Conservation (phyloP, 1,140 invertebrate genomes). For the Bombus vancouverensis region DNA sequence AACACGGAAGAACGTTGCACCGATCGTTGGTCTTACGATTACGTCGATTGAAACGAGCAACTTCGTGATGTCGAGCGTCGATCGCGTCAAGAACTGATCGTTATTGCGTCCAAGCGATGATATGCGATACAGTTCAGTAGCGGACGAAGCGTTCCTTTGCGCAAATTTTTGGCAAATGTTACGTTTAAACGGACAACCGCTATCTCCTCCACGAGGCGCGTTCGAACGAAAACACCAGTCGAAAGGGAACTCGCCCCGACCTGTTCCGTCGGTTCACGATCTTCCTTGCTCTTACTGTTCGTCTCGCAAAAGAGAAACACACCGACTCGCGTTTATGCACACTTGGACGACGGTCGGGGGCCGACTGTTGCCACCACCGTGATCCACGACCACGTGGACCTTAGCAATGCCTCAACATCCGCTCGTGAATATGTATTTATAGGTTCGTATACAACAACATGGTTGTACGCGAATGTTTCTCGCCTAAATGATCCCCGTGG, state of each 20-base stretch:
- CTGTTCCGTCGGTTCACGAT: background rate
- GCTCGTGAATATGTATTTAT: constrained; percentile 63
- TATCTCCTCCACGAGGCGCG: background rate
- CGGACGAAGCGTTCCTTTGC: too few relatives aligned
- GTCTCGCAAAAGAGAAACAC: constrained; percentile 41
- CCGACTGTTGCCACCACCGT: constrained; percentile 72
- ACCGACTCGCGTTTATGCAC: constrained; percentile 56
- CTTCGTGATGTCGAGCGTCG: background rate
- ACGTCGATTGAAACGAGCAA: background rate
- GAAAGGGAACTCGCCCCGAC: constrained; percentile 27
- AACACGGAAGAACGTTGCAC: background rate
- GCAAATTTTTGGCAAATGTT: background rate
- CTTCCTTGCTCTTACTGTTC: constrained; percentile 8
- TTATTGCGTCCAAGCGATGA: background rate
- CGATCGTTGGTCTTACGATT: background rate
- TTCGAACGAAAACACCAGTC: background rate
- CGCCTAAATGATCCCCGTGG: background rate
- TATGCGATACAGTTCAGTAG: background rate
- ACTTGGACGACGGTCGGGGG: constrained; percentile 67
- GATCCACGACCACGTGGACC: constrained; percentile 72
- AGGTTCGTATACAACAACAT: constrained; percentile 18
- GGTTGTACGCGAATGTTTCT: background rate
- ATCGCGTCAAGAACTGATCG: background rate
- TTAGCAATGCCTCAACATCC: constrained; percentile 60
- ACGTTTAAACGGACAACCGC: background rate